Evolutionary conservation across 2,888 invertebrate genomes (phyloP), one percentile per base, ranked within the genome.

Genomic region (Eilema depressum): DNA sequence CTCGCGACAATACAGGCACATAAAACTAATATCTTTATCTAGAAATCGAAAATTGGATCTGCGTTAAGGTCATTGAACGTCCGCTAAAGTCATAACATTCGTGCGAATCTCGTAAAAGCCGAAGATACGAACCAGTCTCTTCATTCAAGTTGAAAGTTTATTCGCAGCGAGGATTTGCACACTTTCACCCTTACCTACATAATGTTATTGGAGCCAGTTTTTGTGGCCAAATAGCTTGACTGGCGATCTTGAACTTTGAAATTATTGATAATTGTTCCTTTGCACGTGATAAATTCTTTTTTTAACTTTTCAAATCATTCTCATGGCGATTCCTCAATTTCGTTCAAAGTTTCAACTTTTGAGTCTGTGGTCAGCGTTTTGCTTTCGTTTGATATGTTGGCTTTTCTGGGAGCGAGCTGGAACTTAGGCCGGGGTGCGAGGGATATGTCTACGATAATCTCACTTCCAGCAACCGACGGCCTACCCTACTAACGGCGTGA

Each of bases 131-230:
- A 59, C 57, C 25, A 14, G 57, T 59, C 57, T 25, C 26, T 59
- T 59, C 64, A 64, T 53, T 64, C 64, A 53, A 64, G 28, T 64
- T 53, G 64, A 64, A 64, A 64, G 64, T 64, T 64, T 53, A 64
- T 5, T 47, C 11, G 28, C 5, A 2, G 5, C 28, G 64, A 5
- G 53, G 28, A 28, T 64, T 53, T n/a, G n/a, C 41, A 53, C 12
- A 53, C 64, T 64, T 64, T 64, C 64, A 64, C 64, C 28, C n/a
- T 63, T 23, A 2, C 33, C 11, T 63, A 37, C 4, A n/a, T 53
- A 20, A 37, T 28, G 53, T 53, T 53, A 28, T 64, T 53, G 53
- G 5, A 30, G 26, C n/a, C 26, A 26, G 53, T 53, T 64, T 37
- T 17, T 53, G 26, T 28, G 23, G 12, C 56, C n/a, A 56, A 56